Base-by-base conservation (phyloP, 2,888 invertebrate genomes). In the Diachrysia chrysitis region DNA sequence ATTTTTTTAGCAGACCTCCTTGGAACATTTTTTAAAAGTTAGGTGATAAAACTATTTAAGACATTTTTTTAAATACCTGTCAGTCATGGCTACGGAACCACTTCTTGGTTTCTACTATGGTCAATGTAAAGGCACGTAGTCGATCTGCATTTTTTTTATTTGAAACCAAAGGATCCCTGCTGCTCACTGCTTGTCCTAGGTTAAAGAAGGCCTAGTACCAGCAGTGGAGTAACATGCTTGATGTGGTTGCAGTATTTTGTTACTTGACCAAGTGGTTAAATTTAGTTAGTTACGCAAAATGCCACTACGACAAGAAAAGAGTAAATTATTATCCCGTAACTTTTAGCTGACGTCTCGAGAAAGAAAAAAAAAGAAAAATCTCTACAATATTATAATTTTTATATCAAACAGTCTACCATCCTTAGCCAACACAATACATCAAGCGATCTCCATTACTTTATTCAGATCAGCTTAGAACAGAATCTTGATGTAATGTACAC, bases 371-470 rank as follows among this genome's bases (percentile, higher is more conserved):
- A 58, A 63, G 37, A 14, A 16, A 14, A 1, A 37, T 14, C 37
- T n/a, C n/a, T 42, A n/a, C 42, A n/a, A 1, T 42, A 42, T n/a
- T n/a, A 42, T n/a, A 42, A 42, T 3, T 42, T 37, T 37, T 46
- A 16, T 25, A 46, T 46, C 23, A 37, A 57, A 72, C 59, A 32
- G n/a, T n/a, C 5, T 53, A 7, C 56, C 37, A 63, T 54, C 29
- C 56, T 59, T 60, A 59, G 68, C 46, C 17, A 0, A 12, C 46
- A 53, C 65, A 64, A 73, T 73, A 53, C n/a, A 56, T 73, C 65
- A 69, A 61, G 14, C 1, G n/a, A 23, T 25, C 48, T 51, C 17
- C 16, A 48, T 37, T 42, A 61, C 37, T 61, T 62, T 32, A 48
- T 53, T 14, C 32, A 57, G 56, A 71, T 71, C 70, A 9, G 32